These are phyloP conservation scores for Steromphala cineraria DNA, from an alignment of 2,888 invertebrate species.

Conservation along the genomic window DNA sequence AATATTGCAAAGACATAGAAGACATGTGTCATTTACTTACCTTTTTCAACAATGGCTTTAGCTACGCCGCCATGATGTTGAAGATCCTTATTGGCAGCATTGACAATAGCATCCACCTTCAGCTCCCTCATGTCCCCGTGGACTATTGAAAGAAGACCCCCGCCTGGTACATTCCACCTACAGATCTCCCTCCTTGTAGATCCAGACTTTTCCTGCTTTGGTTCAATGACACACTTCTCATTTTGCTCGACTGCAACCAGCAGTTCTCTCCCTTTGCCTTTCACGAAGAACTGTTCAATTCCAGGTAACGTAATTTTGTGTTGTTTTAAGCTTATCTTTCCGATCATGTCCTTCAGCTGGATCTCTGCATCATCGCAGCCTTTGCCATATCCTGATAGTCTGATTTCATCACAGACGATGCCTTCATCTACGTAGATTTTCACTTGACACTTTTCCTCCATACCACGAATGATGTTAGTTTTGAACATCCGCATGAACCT, in stretches of 20 bases:
- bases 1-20: too few species aligned
- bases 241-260: not conserved
- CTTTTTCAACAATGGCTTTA: conserved; percentile 49
- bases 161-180: not conserved
- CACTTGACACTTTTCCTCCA: not conserved
- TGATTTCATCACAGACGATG: not conserved
- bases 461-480: not conserved
- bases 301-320: not conserved
- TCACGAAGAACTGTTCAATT: not conserved
- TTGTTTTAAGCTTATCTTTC: not conserved
- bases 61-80: conserved; percentile 59
- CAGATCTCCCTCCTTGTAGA: not conserved
- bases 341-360: not conserved
- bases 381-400: not conserved
- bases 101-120: conserved; percentile 56
- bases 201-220: not conserved
- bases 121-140: conserved; percentile 49
- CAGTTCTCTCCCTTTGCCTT: not conserved
- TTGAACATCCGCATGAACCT: not conserved
- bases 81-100: conserved; percentile 57
- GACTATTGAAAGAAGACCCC: not conserved
- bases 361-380: not conserved
- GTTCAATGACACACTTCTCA: not conserved
- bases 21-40: conserved; percentile 30
- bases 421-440: not conserved